Percentiles rank a stretch among this genome's conserved stretches.
Evolutionary conservation across 1,140 invertebrate species (phyloP).

Genomic region (Ips typographus): DNA sequence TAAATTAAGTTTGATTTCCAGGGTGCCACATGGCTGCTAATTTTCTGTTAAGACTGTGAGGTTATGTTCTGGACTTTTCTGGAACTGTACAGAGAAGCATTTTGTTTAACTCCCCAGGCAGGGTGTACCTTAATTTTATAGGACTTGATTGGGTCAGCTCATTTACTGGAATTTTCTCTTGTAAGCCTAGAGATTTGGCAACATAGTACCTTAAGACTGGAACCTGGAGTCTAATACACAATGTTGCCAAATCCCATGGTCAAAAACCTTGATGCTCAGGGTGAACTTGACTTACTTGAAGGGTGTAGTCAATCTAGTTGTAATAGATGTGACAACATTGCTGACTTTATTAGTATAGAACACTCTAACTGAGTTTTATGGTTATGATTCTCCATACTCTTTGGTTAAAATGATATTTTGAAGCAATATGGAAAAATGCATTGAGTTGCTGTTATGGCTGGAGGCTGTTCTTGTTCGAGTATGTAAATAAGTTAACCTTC

Average conservation of each 20-base stretch:
- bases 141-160: too few relatives aligned
- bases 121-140: too few relatives aligned
- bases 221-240: too few relatives aligned
- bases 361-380: background rate
- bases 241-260: too few relatives aligned
- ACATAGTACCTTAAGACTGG: too few relatives aligned
- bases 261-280: background rate
- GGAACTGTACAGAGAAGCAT: too few relatives aligned
- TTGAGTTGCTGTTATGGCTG: background rate
- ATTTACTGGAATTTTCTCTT: too few relatives aligned
- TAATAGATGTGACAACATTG: background rate
- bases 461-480: slow-evolving; percentile 13
- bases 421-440: background rate
- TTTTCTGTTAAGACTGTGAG: too few relatives aligned
- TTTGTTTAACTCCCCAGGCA: too few relatives aligned
- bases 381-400: background rate
- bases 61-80: too few relatives aligned
- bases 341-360: background rate
- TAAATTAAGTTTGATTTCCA: background rate
- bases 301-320: background rate
- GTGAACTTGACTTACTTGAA: background rate
- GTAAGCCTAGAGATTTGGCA: too few relatives aligned
- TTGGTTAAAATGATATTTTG: background rate
- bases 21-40: background rate
- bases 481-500: slow-evolving; percentile 24